Evolutionary conservation across 2,113 vertebrate genomes (phyloP).

Genomic region (Ammodytes dubius): DNA sequence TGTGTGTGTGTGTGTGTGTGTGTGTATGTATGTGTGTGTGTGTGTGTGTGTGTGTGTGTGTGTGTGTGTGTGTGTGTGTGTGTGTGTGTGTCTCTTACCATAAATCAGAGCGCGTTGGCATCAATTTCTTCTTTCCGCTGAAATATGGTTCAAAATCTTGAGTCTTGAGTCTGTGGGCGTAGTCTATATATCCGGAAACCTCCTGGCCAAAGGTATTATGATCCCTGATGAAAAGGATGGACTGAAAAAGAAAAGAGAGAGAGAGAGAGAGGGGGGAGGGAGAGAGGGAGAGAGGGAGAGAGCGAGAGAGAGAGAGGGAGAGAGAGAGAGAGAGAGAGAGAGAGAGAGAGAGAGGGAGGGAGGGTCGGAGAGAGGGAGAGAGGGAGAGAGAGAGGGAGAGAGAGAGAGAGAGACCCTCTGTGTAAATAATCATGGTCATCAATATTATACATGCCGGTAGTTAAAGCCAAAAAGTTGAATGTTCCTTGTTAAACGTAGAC

Average conservation of each 20-base stretch:
- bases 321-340: no score
- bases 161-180: conserved; percentile 87
- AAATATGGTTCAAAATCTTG: conserved; percentile 91
- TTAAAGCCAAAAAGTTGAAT: conserved; percentile 43
- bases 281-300: no score
- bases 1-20: no score
- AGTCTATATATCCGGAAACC: conserved; percentile 93
- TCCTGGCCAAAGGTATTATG: conserved; percentile 87
- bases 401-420: conserved; percentile 70
- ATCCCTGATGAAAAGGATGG: conserved; percentile 92
- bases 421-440: conserved; percentile 77
- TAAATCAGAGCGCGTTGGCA: conserved; percentile 88
- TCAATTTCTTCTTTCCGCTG: conserved; percentile 87
- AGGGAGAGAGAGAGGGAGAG: neutral
- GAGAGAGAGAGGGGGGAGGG: no score
- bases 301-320: no score
- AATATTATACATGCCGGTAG: conserved; percentile 22
- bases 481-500: conserved; percentile 58
- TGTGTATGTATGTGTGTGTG: no score
- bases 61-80: no score
- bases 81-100: conserved; percentile 80
- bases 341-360: no score
- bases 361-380: no score
- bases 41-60: no score
- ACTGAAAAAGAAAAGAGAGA: conserved; percentile 79